Evolutionary conservation across 2,888 invertebrate species (phyloP), one percentile per base, ranked within the genome.

Genomic region (Tipula helvola): DNA sequence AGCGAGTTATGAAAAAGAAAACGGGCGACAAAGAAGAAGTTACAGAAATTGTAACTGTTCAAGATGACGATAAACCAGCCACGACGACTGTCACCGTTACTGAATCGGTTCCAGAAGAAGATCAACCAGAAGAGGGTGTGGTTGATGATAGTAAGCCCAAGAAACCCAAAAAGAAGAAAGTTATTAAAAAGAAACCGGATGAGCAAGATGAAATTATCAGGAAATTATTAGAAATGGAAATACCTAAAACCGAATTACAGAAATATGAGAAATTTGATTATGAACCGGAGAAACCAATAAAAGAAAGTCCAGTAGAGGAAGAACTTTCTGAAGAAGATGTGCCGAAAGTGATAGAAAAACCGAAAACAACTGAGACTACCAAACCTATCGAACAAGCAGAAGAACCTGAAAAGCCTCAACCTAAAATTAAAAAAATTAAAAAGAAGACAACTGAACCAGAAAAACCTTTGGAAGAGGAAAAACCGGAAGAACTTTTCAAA

Each of bases 1-100:
- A 90, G 87, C 89, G 89, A 47, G 90, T 89, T 87, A 90, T 89
- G 89, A 90, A 87, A 89, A 92, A 90, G 88, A 89, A 89, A 86
- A 89, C 89, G 87, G 90, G 90, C 86, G 90, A 89, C 3, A 89
- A 89, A 87, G 90, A 89, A 88, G 90, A 90, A 89, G 88, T 88
- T 89, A 92, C 92, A 88, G 91, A 93, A 91, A 92, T 92, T 88
- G 89, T 90, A 13, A 91, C 90, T 7, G 88, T 90, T 3, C 90
- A 91, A 87, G 91, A 90, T 86, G 91, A 91, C 87, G 91, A 90
- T 28, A 90, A 91, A 88, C 88, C 89, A 88, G 90, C 91, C 5
- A 88, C 90, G 57, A 89, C 90, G 3, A 89, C 90, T 5, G 89
- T 91, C 12, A 89, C 90, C 47, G 89, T 5, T 89, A 90, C 87